A percentile compares a stretch with the other conserved stretches of the same genome.
Conservation (phyloP, 1,140 invertebrate species). For the Grapholita molesta region DNA sequence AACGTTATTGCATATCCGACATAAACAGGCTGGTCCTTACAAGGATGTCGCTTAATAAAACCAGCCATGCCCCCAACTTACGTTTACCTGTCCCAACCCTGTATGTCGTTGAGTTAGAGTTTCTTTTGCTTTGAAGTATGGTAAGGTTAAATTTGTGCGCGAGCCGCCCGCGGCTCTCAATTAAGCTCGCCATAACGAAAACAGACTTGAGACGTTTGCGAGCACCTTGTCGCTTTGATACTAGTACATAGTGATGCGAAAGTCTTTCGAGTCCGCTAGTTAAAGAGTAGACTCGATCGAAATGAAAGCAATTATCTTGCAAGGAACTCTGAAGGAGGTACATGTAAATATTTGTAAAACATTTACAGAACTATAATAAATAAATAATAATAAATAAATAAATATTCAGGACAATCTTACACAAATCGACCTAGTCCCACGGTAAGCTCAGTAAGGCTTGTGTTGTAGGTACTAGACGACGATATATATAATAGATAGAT, state of each 20-base stretch:
- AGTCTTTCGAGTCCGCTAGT: not conserved
- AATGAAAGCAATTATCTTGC: too few species aligned
- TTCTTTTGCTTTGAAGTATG: not conserved
- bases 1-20: not conserved
- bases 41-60: not conserved
- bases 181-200: not conserved
- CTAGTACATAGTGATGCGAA: not conserved
- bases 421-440: too few species aligned
- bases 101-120: not conserved
- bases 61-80: not conserved
- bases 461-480: too few species aligned
- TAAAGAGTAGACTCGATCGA: not conserved
- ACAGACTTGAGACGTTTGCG: not conserved
- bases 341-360: too few species aligned
- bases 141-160: not conserved
- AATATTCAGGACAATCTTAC: too few species aligned
- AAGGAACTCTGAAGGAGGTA: too few species aligned
- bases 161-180: not conserved
- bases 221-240: not conserved
- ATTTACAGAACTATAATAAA: too few species aligned
- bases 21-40: not conserved
- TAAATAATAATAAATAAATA: too few species aligned
- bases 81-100: not conserved
- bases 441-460: too few species aligned
- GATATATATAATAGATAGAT: too few species aligned